Conservation (phyloP, 2,113 vertebrate species). For the Agelaius phoeniceus region DNA sequence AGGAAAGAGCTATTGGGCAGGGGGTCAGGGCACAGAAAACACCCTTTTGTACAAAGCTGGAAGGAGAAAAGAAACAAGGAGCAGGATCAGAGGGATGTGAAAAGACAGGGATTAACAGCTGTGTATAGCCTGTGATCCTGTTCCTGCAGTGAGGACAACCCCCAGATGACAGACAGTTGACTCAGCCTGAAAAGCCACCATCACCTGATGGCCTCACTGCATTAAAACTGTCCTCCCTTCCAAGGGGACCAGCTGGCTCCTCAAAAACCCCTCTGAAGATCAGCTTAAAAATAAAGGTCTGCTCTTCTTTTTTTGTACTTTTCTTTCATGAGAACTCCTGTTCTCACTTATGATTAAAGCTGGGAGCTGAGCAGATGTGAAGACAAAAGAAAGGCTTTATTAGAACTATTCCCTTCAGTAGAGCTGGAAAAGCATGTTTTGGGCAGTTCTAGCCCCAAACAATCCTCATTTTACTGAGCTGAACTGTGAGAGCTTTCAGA, state of each 20-base stretch:
- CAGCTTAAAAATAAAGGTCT: neutral
- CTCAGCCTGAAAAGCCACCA: neutral
- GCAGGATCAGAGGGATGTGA: neutral
- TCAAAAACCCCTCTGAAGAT: neutral
- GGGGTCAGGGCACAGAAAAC: neutral
- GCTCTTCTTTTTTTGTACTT: neutral
- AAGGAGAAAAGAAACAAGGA: neutral
- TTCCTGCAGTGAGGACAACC: neutral
- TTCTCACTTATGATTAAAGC: neutral
- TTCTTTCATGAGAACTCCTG: neutral
- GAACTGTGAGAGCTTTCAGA: neutral
- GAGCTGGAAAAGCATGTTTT: neutral
- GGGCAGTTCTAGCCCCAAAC: neutral
- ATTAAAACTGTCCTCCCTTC: neutral
- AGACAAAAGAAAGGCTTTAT: slow-evolving; percentile 1
- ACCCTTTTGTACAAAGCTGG: neutral
- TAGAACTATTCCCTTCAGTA: neutral
- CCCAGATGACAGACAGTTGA: fast-evolving
- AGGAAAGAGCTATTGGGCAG: neutral
- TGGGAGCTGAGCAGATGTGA: neutral
- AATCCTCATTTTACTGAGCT: neutral
- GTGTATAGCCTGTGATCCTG: neutral
- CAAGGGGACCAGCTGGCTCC: neutral
- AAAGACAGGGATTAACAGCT: neutral
- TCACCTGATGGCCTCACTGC: neutral